Base-by-base conservation (phyloP, 2,888 invertebrate species). In the Sesia apiformis region DNA sequence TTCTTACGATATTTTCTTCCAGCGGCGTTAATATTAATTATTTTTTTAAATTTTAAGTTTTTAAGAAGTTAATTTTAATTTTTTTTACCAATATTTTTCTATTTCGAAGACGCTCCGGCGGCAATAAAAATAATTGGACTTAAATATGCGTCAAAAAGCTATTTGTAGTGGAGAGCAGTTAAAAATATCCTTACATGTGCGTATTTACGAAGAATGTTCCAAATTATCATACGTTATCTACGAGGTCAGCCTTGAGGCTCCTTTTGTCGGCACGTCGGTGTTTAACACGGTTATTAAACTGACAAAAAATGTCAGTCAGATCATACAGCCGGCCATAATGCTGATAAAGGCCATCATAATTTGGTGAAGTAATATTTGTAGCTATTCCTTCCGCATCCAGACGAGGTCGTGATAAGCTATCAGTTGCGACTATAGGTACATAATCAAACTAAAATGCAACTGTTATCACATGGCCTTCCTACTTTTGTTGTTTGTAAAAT, bases 241-340 rank as follows among this genome's bases (percentile, higher is more conserved):
- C 78, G 78, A 85, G 83, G 85, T 76, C 79, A 85, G 72, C 89
- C 88, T 89, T 88, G 86, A 74, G 76, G 80, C 74, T 78, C 75
- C 77, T 75, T 23, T 78, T 72, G 74, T 67, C 70, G 72, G 62
- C 72, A 23, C 2, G 81, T 72, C 76, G 78, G 23, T 86, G 76
- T 84, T 85, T 84, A 82, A 78, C 61, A 60, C 63, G 72, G 70
- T 65, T 62, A 65, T 72, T 74, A 65, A 79, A 63, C 70, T 63
- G 69, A 74, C 77, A 70, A 85, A 81, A 80, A 52, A 66, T 62
- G 59, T 69, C 61, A 67, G 68, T 63, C 58, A 59, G 59, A 60
- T 57, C 56, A 56, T 58, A 55, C 58, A 58, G 60, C 56, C 56
- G 55, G 59, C 56, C 39, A 42, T 40, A 40, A 52, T 38, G n/a